Evolutionary conservation across 1,140 invertebrate species (phyloP).

Genomic region (Panagrolaimus sp.): DNA sequence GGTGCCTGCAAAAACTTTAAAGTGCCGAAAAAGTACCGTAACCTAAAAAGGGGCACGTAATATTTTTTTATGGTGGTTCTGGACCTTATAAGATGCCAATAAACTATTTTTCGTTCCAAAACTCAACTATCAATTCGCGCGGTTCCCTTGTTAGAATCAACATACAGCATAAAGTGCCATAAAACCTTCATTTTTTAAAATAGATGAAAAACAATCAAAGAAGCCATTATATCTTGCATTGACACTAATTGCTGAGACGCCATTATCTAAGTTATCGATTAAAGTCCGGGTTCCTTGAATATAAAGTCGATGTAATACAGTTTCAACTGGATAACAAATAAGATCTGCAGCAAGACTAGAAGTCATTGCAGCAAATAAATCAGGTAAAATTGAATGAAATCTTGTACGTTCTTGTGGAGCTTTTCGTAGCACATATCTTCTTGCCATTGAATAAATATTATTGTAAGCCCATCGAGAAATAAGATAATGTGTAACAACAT

Average conservation of each 20-base stretch:
- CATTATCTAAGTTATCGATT: constrained; percentile 47
- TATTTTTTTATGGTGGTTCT: too few species aligned
- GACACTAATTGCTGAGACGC: constrained; percentile 31
- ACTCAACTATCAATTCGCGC: too few species aligned
- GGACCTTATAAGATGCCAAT: too few species aligned
- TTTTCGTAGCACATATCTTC: constrained; percentile 41
- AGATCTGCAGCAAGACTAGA: constrained; percentile 35
- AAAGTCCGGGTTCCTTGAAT: constrained; percentile 44
- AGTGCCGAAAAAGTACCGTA: too few species aligned
- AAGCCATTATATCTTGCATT: constrained; percentile 33
- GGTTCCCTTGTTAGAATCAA: too few species aligned
- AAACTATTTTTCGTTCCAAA: too few species aligned
- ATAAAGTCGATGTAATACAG: constrained; percentile 43
- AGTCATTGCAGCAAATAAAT: constrained; percentile 39
- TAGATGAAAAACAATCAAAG: constrained; percentile 34
- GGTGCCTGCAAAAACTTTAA: too few species aligned
- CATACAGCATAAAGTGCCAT: constrained; percentile 30
- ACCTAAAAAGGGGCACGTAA: too few species aligned
- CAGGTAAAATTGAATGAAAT: constrained; percentile 43
- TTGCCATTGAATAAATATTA: constrained; percentile 33
- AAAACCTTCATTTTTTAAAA: constrained; percentile 34
- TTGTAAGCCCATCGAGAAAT: constrained; percentile 33
- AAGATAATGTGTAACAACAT: constrained; percentile 35
- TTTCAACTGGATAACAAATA: constrained; percentile 43
- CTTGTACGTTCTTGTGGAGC: constrained; percentile 32